Evolutionary conservation across 2,888 invertebrate species (phyloP), one percentile per base, ranked within the genome.

Genomic region (Ochlodes sylvanus): DNA sequence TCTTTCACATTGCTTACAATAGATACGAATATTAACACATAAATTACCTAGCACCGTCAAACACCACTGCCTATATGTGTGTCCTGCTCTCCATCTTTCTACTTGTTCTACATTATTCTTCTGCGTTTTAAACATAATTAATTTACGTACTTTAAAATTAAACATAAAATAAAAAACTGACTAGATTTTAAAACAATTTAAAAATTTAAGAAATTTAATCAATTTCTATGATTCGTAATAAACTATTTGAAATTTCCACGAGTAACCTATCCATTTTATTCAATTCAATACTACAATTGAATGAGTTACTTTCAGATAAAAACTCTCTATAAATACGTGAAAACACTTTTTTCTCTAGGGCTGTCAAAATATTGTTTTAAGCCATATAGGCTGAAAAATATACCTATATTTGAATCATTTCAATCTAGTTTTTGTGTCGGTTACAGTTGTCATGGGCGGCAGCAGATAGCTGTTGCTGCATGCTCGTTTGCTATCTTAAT

Each of bases 21-120:
- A n/a, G 5, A 27, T 4, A 5, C 27, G 27, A 27, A 27, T 27
- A 27, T 27, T 27, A 27, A 19, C 10, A 19, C 19, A 5, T 15
- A 2, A 64, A 56, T 56, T 72, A 79, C 77, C 77, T 61, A 77
- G 62, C 32, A 77, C 61, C 17, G 77, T 75, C 34, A 75, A 63
- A 38, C 69, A 62, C 78, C 77, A 79, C 73, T 79, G 78, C 52
- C 63, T 62, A 52, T 73, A 68, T 1, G 75, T 75, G 38, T 73
- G 74, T 34, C 76, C 77, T 63, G 62, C 21, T 17, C 2, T 67
- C 12, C 52, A 61, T 14, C 42, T 69, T 15, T 50, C 19, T 0
- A 12, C 38, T 42, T 63, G n/a, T 21, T 56, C 32, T 15, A n/a
- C 5, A 27, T 52, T 15, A 42, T 14, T 41, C 6, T 42, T n/a